Evolutionary conservation across 2,888 invertebrate species (phyloP).

Genomic region (Himalopsyche japonica): DNA sequence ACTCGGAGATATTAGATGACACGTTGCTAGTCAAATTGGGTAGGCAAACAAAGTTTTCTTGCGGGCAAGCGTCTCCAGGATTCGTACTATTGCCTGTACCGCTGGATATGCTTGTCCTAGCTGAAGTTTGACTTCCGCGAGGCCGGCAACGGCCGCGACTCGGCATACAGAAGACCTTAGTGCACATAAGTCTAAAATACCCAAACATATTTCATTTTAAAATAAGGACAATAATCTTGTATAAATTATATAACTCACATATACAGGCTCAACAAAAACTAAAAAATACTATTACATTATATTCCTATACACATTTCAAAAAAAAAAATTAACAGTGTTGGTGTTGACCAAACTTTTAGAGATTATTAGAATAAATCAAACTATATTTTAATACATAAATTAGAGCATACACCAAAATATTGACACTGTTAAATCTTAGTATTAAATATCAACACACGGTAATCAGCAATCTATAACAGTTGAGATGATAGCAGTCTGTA

Average conservation of each 20-base stretch:
- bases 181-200: conserved; percentile 57
- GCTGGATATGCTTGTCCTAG: conserved; percentile 40
- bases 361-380: no score
- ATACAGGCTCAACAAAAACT: background rate
- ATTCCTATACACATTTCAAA: no score
- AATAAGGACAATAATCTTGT: no score
- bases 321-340: no score
- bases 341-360: no score
- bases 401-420: no score
- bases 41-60: background rate
- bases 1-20: background rate
- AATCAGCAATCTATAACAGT: no score
- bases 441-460: no score
- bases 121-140: conserved; percentile 42
- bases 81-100: background rate
- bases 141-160: conserved; percentile 44
- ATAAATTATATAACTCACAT: conserved; percentile 57
- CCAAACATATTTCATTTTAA: background rate
- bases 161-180: conserved; percentile 66
- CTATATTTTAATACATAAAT: no score
- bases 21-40: background rate
- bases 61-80: background rate
- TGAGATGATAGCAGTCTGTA: no score
- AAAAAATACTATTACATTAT: no score
- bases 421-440: no score